phyloP scores from a whole-genome alignment of 2,797 vertebrate genomes.

The Nothura maculosa region DNA sequence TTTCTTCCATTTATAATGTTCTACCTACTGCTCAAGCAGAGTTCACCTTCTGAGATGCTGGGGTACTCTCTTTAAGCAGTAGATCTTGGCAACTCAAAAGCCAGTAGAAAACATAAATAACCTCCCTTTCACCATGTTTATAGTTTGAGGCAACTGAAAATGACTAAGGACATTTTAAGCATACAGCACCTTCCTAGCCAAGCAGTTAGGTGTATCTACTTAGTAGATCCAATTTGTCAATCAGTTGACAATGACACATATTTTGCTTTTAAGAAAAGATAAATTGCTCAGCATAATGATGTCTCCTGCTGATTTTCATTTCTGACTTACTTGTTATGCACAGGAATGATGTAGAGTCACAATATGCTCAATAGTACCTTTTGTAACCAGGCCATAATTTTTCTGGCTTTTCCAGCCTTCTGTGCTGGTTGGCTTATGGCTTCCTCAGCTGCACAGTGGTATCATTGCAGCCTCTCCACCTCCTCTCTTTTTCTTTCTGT shows the following conservation, averaged over 20 bases:
- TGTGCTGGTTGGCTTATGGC: constrained; percentile 17
- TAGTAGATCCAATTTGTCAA: background rate
- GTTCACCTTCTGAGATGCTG: background rate
- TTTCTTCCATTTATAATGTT: background rate
- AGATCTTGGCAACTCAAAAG: background rate
- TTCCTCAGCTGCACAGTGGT: background rate
- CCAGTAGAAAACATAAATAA: background rate
- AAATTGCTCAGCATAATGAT: background rate
- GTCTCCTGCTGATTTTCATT: background rate
- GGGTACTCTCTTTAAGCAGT: background rate
- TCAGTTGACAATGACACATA: background rate
- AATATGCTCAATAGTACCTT: background rate
- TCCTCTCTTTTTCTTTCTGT: background rate
- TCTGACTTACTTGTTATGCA: background rate
- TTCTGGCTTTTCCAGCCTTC: background rate
- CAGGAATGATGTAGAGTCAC: background rate
- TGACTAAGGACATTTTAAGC: background rate
- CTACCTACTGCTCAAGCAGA: background rate
- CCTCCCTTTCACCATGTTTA: background rate
- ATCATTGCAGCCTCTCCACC: background rate
- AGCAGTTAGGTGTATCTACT: background rate
- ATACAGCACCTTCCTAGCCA: background rate
- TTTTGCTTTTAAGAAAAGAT: constrained; percentile 6
- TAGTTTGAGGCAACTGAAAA: background rate
- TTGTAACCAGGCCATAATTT: background rate